These are phyloP conservation scores for Euthynnus affinis DNA, from an alignment of 2,797 vertebrate genomes.

Conservation along the genomic window DNA sequence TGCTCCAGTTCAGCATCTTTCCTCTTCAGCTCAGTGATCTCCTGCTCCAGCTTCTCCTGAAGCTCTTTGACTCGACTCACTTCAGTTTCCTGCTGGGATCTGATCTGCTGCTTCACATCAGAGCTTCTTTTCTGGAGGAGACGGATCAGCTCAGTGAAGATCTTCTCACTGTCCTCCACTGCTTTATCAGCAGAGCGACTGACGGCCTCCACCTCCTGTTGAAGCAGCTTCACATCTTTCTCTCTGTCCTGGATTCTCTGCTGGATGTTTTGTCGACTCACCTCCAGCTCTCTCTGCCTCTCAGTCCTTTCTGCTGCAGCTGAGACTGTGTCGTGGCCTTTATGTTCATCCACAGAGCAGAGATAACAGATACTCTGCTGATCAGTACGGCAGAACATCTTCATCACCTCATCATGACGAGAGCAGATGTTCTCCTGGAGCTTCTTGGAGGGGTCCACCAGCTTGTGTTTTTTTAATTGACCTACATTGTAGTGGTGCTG, in stretches of 20 bases:
- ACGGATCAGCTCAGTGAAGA: too few species aligned
- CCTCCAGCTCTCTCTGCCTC: too few species aligned
- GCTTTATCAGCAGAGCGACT: too few species aligned
- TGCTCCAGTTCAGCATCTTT: too few species aligned
- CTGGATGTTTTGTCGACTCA: too few species aligned
- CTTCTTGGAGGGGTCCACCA: not conserved
- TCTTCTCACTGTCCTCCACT: too few species aligned
- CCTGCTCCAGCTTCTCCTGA: too few species aligned
- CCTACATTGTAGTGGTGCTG: too few species aligned
- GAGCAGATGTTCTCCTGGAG: constrained; percentile 44
- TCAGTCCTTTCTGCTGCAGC: too few species aligned
- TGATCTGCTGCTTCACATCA: not conserved
- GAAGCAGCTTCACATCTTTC: constrained; percentile 24
- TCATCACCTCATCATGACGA: constrained; percentile 11
- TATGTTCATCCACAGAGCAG: constrained; percentile 5
- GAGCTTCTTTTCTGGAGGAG: too few species aligned
- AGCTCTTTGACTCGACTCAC: not conserved
- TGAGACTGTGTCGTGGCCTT: not conserved
- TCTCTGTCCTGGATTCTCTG: constrained; percentile 5
- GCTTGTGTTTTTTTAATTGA: too few species aligned
- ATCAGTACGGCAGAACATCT: not conserved
- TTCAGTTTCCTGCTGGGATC: constrained; percentile 4
- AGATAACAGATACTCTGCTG: not conserved
- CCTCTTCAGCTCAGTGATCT: too few species aligned
- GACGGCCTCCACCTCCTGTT: not conserved